Base-by-base conservation (phyloP, 2,888 invertebrate genomes). In the Parelbella ahira region DNA sequence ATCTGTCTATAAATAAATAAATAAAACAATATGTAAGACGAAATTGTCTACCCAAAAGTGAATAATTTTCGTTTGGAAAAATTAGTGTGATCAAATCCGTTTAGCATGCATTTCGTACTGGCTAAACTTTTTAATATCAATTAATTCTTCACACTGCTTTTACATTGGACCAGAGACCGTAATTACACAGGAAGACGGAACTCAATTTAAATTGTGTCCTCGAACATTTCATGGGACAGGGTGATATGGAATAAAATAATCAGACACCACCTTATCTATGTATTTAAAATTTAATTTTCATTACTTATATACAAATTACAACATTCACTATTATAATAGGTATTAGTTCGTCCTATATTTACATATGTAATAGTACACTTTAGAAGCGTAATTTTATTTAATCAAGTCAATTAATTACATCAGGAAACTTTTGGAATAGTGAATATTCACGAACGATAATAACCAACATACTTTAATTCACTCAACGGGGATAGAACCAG, bases 241-340 rank as follows among this genome's bases (percentile, higher is more conserved):
- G 12, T 4, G n/a, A n/a, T n/a, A n/a, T n/a, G 11, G 28, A 10
- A 58, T 51, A 60, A 68, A 62, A 54, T 66, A 78, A 72, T 60
- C 51, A 73, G 76, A n/a, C n/a, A n/a, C n/a, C n/a, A n/a, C n/a
- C n/a, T n/a, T n/a, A 84, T 87, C 84, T 87, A 86, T 86, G 84
- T 87, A 87, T 87, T 84, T 87, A 84, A 87, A 87, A 86, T 87
- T 86, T 86, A 86, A 84, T 86, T 84, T 83, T 83, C 79, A 72
- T 84, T 86, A 87, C 86, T 83, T 87, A 87, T 87, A 87, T 87
- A 87, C 86, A 87, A 83, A 86, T 86, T 83, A 87, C 86, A 87
- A 87, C 86, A 87, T 87, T 87, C 67, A 87, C 84, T 87, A 86
- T 83, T 80, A 82, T 81, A 81, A 70, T 84, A 82, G 74, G 71